Percentiles rank a stretch among this genome's conserved stretches.
phyloP scores from a whole-genome alignment of 2,888 invertebrate species.

The Glyphotaelius pellucidus region DNA sequence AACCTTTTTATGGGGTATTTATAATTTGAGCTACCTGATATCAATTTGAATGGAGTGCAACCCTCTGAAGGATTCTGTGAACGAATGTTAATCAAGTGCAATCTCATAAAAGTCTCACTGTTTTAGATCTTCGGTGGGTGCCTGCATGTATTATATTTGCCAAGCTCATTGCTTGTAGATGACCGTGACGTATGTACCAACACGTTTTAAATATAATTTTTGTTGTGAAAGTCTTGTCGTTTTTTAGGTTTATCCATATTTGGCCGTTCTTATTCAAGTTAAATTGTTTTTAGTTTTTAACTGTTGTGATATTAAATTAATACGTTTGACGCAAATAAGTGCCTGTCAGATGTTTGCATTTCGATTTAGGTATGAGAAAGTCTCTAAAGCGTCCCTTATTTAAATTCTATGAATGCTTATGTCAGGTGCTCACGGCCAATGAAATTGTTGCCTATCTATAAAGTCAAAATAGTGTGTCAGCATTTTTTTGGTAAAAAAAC shows the following conservation, averaged over 20 bases:
- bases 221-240: neutral
- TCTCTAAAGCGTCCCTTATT: too few relatives aligned
- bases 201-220: neutral
- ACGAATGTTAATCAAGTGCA: neutral
- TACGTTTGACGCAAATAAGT: neutral
- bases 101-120: neutral
- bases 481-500: too few relatives aligned
- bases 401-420: too few relatives aligned
- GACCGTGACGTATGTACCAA: neutral
- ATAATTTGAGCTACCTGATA: neutral
- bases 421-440: too few relatives aligned
- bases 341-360: too few relatives aligned
- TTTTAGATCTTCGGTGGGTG: neutral
- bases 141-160: neutral
- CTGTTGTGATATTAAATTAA: neutral
- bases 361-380: too few relatives aligned
- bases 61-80: neutral
- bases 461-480: too few relatives aligned
- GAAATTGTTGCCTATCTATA: too few relatives aligned
- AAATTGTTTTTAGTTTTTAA: neutral
- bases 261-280: neutral
- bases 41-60: neutral
- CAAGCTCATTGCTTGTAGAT: neutral
- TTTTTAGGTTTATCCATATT: neutral
- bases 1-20: constrained; percentile 9